Evolutionary conservation across 2,113 vertebrate genomes (phyloP).

Genomic region (Madoqua kirkii): DNA sequence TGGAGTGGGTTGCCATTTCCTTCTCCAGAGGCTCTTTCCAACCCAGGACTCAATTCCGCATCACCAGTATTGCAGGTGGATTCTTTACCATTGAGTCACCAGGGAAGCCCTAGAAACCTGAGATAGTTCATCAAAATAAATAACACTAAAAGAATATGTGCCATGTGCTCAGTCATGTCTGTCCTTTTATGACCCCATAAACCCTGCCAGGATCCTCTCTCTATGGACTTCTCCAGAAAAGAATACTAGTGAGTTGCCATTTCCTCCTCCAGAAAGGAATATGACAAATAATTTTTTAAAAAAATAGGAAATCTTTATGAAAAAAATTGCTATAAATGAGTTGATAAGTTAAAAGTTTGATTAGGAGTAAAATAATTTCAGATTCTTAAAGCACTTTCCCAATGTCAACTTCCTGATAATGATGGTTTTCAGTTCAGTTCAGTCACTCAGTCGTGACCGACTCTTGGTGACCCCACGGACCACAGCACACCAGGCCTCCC

Average conservation of each 20-base stretch:
- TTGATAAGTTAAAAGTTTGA: background rate
- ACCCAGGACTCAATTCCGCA: background rate
- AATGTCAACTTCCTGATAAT: background rate
- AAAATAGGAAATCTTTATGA: background rate
- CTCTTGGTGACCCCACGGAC: background rate
- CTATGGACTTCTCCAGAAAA: background rate
- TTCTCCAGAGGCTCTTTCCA: background rate
- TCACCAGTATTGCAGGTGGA: background rate
- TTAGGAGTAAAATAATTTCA: background rate
- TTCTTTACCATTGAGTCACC: background rate
- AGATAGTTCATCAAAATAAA: background rate
- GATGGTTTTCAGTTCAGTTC: background rate
- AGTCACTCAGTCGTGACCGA: background rate
- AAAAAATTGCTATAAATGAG: background rate
- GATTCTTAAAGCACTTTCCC: background rate
- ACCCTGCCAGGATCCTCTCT: background rate
- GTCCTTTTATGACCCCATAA: background rate
- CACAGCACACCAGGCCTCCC: fast-evolving
- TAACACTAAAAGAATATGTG: background rate
- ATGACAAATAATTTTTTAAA: background rate
- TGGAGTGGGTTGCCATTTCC: background rate
- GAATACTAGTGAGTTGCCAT: background rate
- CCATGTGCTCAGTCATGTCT: background rate
- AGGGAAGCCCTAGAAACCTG: background rate
- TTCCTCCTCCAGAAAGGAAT: background rate